Conservation (phyloP, 2,113 vertebrate genomes). For the Leptosomus discolor region DNA sequence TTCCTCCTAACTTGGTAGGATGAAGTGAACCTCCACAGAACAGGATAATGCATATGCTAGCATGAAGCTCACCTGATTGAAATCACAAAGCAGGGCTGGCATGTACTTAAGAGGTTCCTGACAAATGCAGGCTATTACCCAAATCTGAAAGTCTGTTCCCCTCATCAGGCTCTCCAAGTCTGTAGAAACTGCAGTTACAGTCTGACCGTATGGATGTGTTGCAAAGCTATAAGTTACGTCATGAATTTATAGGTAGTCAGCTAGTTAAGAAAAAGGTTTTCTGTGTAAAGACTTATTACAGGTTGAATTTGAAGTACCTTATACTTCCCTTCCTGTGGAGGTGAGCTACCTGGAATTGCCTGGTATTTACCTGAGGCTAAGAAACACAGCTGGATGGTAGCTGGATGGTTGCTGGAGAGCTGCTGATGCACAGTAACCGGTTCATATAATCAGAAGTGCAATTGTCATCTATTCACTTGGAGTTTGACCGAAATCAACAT, state of each 20-base stretch:
- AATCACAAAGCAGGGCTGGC: not conserved
- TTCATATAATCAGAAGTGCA: not conserved
- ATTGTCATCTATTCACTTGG: not conserved
- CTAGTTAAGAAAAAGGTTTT: not conserved
- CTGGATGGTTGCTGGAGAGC: not conserved
- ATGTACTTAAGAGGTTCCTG: not conserved
- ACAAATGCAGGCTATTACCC: not conserved
- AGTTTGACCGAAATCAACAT: not conserved
- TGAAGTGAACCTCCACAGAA: not conserved
- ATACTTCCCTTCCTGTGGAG: not conserved
- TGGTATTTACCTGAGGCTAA: not conserved
- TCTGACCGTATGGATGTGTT: not conserved
- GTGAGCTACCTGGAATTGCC: not conserved
- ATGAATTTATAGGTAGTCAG: not conserved
- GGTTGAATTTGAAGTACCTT: not conserved
- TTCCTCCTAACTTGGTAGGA: not conserved
- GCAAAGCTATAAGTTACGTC: not conserved
- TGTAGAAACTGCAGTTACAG: not conserved
- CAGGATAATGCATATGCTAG: not conserved
- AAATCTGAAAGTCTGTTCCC: not conserved
- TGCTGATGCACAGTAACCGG: not conserved
- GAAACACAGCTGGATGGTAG: not conserved
- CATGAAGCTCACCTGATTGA: not conserved
- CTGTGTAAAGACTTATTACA: not conserved
- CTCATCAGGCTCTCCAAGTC: not conserved